These are phyloP conservation scores for Bagarius yarrelli DNA, from an alignment of 2,113 vertebrate genomes.

Conservation along the genomic window DNA sequence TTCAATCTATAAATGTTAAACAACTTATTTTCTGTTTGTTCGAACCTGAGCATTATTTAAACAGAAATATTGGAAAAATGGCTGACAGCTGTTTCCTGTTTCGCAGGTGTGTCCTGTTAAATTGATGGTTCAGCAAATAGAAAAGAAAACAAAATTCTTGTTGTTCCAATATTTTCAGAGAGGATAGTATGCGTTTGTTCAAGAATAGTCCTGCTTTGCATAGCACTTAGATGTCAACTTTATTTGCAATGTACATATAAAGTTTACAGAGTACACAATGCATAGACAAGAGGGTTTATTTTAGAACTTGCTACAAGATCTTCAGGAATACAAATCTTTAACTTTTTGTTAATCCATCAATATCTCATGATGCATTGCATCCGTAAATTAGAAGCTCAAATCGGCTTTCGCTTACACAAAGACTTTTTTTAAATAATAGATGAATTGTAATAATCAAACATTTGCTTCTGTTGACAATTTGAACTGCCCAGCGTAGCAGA, in stretches of 20 bases:
- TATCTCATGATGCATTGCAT: constrained; percentile 82
- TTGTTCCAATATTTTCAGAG: not conserved
- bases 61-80: too few species aligned
- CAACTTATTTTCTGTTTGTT: not conserved
- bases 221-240: constrained; percentile 53
- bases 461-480: constrained; percentile 62
- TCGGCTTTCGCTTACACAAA: constrained; percentile 74
- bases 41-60: not conserved
- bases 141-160: not conserved
- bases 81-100: not conserved
- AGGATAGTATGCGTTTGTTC: not conserved
- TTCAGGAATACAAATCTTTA: constrained; percentile 73
- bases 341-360: constrained; percentile 65
- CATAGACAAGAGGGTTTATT: constrained; percentile 82
- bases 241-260: constrained; percentile 52
- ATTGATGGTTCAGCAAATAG: not conserved
- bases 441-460: constrained; percentile 65
- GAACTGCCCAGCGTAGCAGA: constrained; percentile 59
- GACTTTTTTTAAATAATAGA: constrained; percentile 66
- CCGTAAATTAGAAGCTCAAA: constrained; percentile 76
- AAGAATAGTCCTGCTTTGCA: constrained; percentile 42
- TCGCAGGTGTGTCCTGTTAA: not conserved
- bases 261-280: constrained; percentile 68
- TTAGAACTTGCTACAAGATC: constrained; percentile 71
- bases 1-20: not conserved